Evolutionary conservation across 2,888 invertebrate species (phyloP).

Genomic region (Microchrysa polita): DNA sequence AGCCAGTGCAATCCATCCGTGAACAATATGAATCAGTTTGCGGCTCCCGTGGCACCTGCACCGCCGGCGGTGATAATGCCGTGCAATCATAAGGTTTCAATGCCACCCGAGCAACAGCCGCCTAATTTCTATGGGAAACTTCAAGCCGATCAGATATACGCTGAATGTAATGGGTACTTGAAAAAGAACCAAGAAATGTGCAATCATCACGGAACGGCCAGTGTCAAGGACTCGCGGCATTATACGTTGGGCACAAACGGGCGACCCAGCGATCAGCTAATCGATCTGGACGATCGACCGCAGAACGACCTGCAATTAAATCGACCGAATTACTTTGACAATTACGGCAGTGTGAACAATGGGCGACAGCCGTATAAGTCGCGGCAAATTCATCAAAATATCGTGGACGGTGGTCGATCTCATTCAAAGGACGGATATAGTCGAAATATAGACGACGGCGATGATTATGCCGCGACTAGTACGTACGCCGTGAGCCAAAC

Average conservation of each 20-base stretch:
- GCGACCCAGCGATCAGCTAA: slow-evolving; percentile 56
- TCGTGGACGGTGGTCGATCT: slow-evolving; percentile 39
- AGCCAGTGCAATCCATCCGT: not conserved
- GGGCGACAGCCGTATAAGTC: slow-evolving; percentile 37
- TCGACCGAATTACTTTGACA: slow-evolving; percentile 54
- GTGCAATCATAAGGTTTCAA: slow-evolving; percentile 43
- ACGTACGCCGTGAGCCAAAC: slow-evolving; percentile 53
- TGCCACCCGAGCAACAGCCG: slow-evolving; percentile 15
- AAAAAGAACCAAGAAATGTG: slow-evolving; percentile 46
- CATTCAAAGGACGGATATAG: slow-evolving; percentile 48
- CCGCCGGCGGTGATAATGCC: slow-evolving; percentile 40
- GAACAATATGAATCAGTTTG: slow-evolving; percentile 31
- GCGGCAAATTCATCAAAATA: slow-evolving; percentile 36
- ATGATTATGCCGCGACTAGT: slow-evolving; percentile 55
- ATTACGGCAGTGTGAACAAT: slow-evolving; percentile 48
- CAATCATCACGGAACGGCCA: slow-evolving; percentile 41
- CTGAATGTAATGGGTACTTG: slow-evolving; percentile 46
- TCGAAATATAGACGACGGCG: slow-evolving; percentile 52
- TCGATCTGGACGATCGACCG: slow-evolving; percentile 61
- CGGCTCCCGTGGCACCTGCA: slow-evolving; percentile 28
- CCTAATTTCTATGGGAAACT: slow-evolving; percentile 39
- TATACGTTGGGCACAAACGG: slow-evolving; percentile 32
- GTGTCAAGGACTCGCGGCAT: slow-evolving; percentile 46
- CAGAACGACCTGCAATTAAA: slow-evolving; percentile 37
- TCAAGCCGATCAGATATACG: slow-evolving; percentile 45